Evolutionary conservation across 2,888 invertebrate genomes (phyloP), one percentile per base, ranked within the genome.

Genomic region (Cantharis rustica): DNA sequence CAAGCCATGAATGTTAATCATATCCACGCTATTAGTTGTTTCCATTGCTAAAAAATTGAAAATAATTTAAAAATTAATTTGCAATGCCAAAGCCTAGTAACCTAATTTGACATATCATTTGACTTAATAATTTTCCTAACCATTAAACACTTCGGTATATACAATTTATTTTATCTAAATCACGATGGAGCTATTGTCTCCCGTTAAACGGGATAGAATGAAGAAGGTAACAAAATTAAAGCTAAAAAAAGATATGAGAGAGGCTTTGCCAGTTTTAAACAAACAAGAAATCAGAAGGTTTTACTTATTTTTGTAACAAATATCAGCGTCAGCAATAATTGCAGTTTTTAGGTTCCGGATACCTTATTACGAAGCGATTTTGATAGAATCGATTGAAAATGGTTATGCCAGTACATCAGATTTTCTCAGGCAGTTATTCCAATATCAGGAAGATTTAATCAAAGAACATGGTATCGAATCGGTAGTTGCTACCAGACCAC

Each of bases 401-500:
- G 91, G 90, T 0, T 90, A 87, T 78, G 72, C 76, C 0, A 89
- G 90, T 76, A 89, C 92, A 0, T 89, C 90, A 0, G 85, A 86
- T 61, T 92, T 90, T 81, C 82, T 93, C 0, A 87, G 87, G 80
- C 89, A 91, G 80, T 86, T 93, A 0, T 88, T 93, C 16, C 89
- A 91, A 17, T 89, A 91, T 23, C 92, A 93, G 77, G 86, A 89
- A 10, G 88, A 90, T 78, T 85, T 90, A 0, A 84, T 90, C 3
- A 86, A 86, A 0, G 87, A 89, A 69, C 90, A 90, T 71, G 92
- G 91, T 0, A 89, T 90, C 2, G 90, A 90, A 0, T 90, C 91
- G 13, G 87, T 89, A 0, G 86, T 90, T 11, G 87, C 86, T 86
- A 79, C 82, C 10, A 84, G 86, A 73, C 88, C 87, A 1, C 79